Conservation (phyloP, 1,140 invertebrate species). For the Lanistes nyassanus region DNA sequence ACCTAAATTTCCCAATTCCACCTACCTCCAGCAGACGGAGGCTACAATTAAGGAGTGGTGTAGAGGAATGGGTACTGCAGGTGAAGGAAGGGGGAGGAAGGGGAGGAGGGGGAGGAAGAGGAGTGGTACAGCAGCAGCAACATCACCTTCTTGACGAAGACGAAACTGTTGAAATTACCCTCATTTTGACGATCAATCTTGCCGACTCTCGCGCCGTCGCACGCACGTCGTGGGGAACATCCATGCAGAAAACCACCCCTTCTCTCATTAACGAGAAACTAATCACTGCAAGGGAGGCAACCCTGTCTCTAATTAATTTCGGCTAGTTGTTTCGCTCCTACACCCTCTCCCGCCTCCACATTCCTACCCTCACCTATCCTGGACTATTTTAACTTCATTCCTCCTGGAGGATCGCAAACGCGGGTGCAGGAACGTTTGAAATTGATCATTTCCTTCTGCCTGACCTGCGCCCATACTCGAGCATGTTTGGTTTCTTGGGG, state of each 20-base stretch:
- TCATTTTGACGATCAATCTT: slow-evolving; percentile 12
- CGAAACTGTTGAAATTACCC: slow-evolving; percentile 9
- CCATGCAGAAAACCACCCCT: slow-evolving; percentile 4
- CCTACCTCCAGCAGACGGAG: no score
- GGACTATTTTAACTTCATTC: no score
- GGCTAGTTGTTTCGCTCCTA: background rate
- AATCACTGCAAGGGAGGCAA: slow-evolving; percentile 8
- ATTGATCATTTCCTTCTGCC: no score
- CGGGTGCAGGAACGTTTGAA: no score
- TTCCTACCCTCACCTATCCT: no score
- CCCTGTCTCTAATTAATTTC: slow-evolving; percentile 12
- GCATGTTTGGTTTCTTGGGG: no score
- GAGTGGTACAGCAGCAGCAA: background rate
- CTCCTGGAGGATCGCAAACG: no score
- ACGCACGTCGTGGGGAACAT: background rate
- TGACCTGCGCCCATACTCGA: no score
- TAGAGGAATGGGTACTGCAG: no score
- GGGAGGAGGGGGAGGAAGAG: background rate
- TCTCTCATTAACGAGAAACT: slow-evolving; percentile 12
- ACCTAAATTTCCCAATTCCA: no score
- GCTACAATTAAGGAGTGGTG: no score
- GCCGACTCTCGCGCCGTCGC: background rate
- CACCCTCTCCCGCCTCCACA: background rate
- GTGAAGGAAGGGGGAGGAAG: background rate
- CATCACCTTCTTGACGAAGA: background rate